Base-by-base conservation (phyloP, 1,140 invertebrate genomes). In the Aphelenchoides avenae region DNA sequence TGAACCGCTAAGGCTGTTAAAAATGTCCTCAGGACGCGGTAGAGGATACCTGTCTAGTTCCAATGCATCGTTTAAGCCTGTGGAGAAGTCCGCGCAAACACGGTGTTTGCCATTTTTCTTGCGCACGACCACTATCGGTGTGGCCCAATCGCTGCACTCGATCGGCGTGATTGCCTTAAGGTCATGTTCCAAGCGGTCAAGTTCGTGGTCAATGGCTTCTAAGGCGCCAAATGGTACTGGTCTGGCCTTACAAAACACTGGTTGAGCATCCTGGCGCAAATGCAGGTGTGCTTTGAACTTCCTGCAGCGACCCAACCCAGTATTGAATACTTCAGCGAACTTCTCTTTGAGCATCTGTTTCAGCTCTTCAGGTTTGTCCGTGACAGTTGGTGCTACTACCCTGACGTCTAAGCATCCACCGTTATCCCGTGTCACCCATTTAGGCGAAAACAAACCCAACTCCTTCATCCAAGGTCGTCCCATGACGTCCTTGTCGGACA, bases 131-230 rank as follows among this genome's bases (percentile, higher is more conserved):
- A 79, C 69, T 20, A 80, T 48, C 6, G 80, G 78, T n/a, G 79
- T 71, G 7, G 76, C 78, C 78, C 78, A 81, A 77, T 75, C 75
- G 49, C 64, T 39, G 62, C 61, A 34, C 20, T 66, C 41, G n/a
- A 80, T 61, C 22, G 50, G 54, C 48, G 53, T 47, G 20, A 79
- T 61, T 6, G 66, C 57, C 1, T 63, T 57, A 31, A 56, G 46
- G 3, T 37, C 15, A 34, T 52, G 22, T n/a, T n/a, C n/a, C 30
- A 75, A 48, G 29, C 64, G 37, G 4, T 75, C 57, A 3, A 79
- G 37, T 46, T 78, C 70, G 20, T 40, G 39, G n/a, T 76, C 70
- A 2, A 80, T 59, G 20, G 57, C 60, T 2, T 47, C 52, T 13
- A 51, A 11, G 3, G 66, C 2, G 3, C 71, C 59, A 36, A 61